Conservation (phyloP, 2,888 invertebrate species). For the Antheraea assamensis region DNA sequence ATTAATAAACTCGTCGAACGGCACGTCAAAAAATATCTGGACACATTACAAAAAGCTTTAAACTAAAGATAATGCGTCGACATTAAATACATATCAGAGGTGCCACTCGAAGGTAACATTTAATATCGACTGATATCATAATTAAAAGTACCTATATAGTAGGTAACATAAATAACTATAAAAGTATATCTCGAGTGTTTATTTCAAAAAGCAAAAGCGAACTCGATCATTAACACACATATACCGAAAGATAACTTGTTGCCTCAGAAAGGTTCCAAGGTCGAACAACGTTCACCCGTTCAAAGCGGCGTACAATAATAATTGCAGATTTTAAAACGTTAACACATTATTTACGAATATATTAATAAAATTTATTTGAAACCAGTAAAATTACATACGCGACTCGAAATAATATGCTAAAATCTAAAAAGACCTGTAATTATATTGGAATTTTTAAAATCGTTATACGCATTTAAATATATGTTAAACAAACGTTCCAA, state of each 20-base stretch:
- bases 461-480: not conserved
- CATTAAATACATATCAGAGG: not conserved
- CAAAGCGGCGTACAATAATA: not conserved
- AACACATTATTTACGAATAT: not conserved
- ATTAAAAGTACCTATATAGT: too few relatives aligned
- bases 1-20: too few relatives aligned
- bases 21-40: not conserved
- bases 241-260: conserved; percentile 4
- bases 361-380: not conserved
- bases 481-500: not conserved
- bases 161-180: not conserved
- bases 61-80: not conserved
- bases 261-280: conserved; percentile 7
- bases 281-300: not conserved
- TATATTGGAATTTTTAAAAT: not conserved
- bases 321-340: not conserved
- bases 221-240: conserved; percentile 2
- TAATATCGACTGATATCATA: too few relatives aligned
- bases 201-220: conserved; percentile 4
- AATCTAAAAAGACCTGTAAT: not conserved
- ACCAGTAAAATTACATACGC: not conserved
- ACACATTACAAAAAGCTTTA: not conserved
- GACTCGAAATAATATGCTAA: not conserved
- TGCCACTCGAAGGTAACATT: not conserved
- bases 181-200: not conserved